Base-by-base conservation (phyloP, 2,113 vertebrate species). In the Corythoichthys haematopterus region DNA sequence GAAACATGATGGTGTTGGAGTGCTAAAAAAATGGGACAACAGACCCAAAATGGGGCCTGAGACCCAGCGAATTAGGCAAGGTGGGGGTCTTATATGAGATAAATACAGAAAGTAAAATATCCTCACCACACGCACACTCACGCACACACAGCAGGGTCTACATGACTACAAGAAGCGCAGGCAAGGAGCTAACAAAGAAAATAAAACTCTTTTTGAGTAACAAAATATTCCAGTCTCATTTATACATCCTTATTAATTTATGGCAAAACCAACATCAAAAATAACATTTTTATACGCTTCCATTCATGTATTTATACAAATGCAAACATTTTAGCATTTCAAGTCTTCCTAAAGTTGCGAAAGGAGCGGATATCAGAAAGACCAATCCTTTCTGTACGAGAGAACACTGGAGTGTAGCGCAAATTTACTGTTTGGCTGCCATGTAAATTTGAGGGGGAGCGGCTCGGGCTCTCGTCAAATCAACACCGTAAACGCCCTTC, bases 281-380 rank as follows among this genome's bases (percentile, higher is more conserved):
- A 68, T 28, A 77, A 80, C 80, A 85, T 77, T 84, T 71, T 85
- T 85, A 61, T 55, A 78, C 80, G 71, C 50, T 76, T 75, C 1
- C 16, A 76, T 63, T 59, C 74, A 72, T 83, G 73, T 88, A 88
- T 57, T 78, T 74, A 83, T 80, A 70, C 72, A 58, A 74, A 72
- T 85, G 76, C 90, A 88, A 87, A 88, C 88, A 88, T 86, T 88
- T 90, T 87, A 88, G 75, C 81, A 87, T 77, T 90, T 88, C 82
- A 90, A 90, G 87, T 89, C 74, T 87, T 88, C 70, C 78, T 76
- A 87, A 78, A 12, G 74, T 80, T 47, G 64, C 9, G 65, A 58
- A 72, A 68, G 15, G 66, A 80, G 70, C 20, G 67, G 69, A 75
- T 55, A 68, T 81, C 69, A 70, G 74, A 74, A 74, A 71, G 37